A percentile compares a stretch with the other conserved stretches of the same genome.
Evolutionary conservation across 2,113 vertebrate species (phyloP).

Genomic region (Spermophilus dauricus): DNA sequence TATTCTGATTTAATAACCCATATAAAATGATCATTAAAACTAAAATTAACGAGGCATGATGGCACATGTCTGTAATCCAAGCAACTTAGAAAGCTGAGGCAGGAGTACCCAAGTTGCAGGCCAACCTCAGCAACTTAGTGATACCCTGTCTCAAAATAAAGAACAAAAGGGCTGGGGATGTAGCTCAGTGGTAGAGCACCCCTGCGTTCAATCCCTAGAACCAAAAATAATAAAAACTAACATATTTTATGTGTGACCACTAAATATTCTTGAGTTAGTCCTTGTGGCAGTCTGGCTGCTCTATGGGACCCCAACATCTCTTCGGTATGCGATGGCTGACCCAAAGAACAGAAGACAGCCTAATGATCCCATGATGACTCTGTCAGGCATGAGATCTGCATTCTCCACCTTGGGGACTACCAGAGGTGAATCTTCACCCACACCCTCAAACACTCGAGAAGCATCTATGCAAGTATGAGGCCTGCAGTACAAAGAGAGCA

Average conservation of each 20-base stretch:
- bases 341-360: background rate
- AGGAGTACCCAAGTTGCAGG: background rate
- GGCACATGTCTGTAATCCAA: background rate
- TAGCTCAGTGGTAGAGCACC: background rate
- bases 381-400: background rate
- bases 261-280: too few relatives aligned
- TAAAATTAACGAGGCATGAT: too few relatives aligned
- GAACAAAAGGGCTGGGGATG: background rate
- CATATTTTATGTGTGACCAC: background rate
- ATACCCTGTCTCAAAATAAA: background rate
- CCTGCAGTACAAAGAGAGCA: background rate
- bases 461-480: background rate
- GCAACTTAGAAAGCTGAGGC: background rate
- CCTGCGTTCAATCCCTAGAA: background rate
- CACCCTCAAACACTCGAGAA: background rate
- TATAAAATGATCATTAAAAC: background rate
- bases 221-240: background rate
- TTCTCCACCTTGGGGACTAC: background rate
- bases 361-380: background rate
- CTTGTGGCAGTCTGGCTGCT: background rate
- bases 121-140: background rate
- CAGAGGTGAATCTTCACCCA: background rate
- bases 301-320: background rate
- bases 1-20: rapidly evolving
- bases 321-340: too few relatives aligned